phyloP scores from a whole-genome alignment of 2,797 vertebrate genomes.

The Myotis pilosus region DNA sequence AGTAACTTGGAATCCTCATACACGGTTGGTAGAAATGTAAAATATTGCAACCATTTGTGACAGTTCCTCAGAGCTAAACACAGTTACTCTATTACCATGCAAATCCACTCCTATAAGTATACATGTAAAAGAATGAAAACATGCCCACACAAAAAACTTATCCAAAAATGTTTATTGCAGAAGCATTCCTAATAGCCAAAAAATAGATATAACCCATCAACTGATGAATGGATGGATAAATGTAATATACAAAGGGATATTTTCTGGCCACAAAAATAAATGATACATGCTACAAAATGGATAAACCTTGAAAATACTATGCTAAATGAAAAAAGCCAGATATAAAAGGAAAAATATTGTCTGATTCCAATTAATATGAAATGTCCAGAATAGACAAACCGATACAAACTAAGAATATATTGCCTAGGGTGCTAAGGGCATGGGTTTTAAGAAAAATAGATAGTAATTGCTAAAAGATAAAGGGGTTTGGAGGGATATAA shows the following conservation, averaged over 20 bases:
- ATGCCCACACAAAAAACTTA: slow-evolving; percentile 22
- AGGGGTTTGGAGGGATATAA: neutral
- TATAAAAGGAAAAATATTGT: neutral
- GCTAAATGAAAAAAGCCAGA: neutral
- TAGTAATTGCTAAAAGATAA: neutral
- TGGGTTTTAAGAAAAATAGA: neutral
- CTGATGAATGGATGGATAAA: neutral
- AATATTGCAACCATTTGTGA: neutral
- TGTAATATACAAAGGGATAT: neutral
- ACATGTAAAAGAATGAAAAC: slow-evolving; percentile 15
- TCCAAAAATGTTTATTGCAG: neutral
- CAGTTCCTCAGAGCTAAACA: neutral
- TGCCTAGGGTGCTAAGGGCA: neutral
- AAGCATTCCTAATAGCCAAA: slow-evolving; percentile 12
- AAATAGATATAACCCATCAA: neutral
- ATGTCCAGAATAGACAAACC: neutral
- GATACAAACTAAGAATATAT: neutral
- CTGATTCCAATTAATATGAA: slow-evolving; percentile 2
- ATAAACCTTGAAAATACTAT: slow-evolving; percentile 10
- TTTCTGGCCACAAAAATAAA: slow-evolving; percentile 43
- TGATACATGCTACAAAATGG: neutral
- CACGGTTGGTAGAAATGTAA: neutral
- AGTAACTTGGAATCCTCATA: neutral
- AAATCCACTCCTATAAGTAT: neutral
- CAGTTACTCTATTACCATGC: neutral